Evolutionary conservation across 2,797 vertebrate species (phyloP), one percentile per base, ranked within the genome.

Genomic region (Steatocranus sp.): DNA sequence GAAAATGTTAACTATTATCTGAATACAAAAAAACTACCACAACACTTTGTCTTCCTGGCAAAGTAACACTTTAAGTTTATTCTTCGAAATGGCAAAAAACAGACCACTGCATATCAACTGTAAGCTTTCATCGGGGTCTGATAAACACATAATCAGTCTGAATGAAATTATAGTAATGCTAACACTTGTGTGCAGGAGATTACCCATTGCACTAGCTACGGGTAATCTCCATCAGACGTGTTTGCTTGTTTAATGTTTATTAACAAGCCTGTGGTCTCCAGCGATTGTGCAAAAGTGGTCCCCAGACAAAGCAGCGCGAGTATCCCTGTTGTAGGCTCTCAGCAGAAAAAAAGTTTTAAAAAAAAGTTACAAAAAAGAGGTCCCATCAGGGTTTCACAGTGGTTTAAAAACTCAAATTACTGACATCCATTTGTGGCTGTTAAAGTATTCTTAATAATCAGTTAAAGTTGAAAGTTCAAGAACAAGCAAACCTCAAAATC

Each of bases 291-390:
- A 70, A 46, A 70, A 27, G 23, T 70, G 63, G 38, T 25, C 38
- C 14, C 6, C 23, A 30, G 41, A 46, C 10, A 73, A 30, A 46
- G 41, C 25, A 73, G 66, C 1, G 2, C 2, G 2, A 48, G 41
- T 48, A 30, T n/a, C 10, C 66, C 41, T 70, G 66, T 46, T 46
- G 23, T 27, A 46, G 23, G 41, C 23, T 43, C 38, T 10, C n/a
- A 41, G 34, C 34, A 66, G 15, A 20, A 38, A 36, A 20, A 20
- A 63, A 12, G 2, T 8, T 3, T 0, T 0, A 4, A 15, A 56
- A 27, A 32, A 25, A 7, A 3, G n/a, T n/a, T n/a, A 11, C 5
- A 18, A 48, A 10, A n/a, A 10, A 30, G 27, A 56, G 15, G 20
- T 68, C 14, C 38, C 20, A 27, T 43, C 38, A 8, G 23, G 27